phyloP scores from a whole-genome alignment of 2,888 invertebrate species.

The Anodontia alba region DNA sequence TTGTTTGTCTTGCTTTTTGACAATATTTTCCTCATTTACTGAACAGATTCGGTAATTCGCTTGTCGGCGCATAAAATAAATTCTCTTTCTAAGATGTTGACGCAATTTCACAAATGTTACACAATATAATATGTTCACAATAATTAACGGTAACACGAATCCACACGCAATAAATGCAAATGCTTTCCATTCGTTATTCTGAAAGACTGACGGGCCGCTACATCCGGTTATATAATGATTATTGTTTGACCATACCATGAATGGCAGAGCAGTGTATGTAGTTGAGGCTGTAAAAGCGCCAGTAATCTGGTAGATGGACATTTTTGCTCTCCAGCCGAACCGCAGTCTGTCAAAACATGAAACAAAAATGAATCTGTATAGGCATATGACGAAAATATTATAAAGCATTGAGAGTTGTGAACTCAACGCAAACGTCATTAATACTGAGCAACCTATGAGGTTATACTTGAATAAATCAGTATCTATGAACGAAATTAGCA shows the following conservation, averaged over 20 bases:
- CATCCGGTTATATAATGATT: neutral
- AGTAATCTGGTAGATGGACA: neutral
- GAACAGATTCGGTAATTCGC: too few relatives aligned
- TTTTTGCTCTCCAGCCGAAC: neutral
- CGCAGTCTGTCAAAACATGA: neutral
- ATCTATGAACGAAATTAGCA: neutral
- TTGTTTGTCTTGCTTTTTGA: too few relatives aligned
- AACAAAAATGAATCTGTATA: neutral
- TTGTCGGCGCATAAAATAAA: too few relatives aligned
- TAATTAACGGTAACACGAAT: neutral
- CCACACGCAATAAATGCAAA: neutral
- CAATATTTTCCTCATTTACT: too few relatives aligned
- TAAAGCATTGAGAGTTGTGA: neutral
- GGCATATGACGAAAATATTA: neutral
- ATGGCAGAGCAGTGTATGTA: neutral
- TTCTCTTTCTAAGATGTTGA: neutral
- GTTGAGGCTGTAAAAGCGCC: neutral
- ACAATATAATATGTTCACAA: neutral
- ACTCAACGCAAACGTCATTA: neutral
- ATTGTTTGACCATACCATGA: neutral
- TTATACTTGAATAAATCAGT: neutral
- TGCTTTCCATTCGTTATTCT: neutral
- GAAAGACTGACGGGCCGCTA: neutral
- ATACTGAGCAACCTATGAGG: neutral
- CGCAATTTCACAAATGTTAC: neutral